Evolutionary conservation across 1,140 invertebrate genomes (phyloP).

Genomic region (Drosophila oshimai): DNA sequence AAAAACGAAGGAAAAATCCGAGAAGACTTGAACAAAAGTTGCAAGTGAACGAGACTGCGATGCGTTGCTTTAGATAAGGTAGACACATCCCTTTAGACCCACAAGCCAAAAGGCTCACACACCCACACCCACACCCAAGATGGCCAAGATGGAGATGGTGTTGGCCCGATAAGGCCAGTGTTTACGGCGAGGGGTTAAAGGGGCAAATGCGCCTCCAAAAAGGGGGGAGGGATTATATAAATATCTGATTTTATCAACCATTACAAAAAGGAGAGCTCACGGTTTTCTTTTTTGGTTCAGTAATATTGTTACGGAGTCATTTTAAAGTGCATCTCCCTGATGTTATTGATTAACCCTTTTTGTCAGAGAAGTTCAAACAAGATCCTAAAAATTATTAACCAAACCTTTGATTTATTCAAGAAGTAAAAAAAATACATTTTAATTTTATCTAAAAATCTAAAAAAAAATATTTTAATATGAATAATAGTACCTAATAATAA

Average conservation of each 20-base stretch:
- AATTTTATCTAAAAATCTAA: no score
- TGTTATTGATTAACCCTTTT: no score
- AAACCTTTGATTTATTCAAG: no score
- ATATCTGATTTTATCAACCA: background rate
- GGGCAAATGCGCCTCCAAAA: background rate
- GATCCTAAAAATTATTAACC: no score
- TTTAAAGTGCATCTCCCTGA: no score
- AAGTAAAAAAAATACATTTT: no score
- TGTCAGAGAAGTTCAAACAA: no score
- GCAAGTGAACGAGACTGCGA: conserved; percentile 34
- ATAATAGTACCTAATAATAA: no score
- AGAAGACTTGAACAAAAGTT: conserved; percentile 11
- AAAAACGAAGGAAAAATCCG: conserved; percentile 4
- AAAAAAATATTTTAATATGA: no score
- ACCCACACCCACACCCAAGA: background rate
- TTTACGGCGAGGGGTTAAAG: background rate
- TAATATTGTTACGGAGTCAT: no score
- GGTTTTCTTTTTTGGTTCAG: background rate
- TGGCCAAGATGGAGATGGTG: conserved; percentile 29
- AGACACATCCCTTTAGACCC: conserved; percentile 27
- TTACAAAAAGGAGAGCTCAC: background rate
- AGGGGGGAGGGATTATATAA: background rate
- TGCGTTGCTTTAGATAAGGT: conserved; percentile 26
- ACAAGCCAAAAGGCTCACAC: background rate
- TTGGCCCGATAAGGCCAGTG: conserved; percentile 26